A percentile compares a stretch with the other conserved stretches of the same genome.
Conservation (phyloP, 2,797 vertebrate species). For the Silurus aristotelis region DNA sequence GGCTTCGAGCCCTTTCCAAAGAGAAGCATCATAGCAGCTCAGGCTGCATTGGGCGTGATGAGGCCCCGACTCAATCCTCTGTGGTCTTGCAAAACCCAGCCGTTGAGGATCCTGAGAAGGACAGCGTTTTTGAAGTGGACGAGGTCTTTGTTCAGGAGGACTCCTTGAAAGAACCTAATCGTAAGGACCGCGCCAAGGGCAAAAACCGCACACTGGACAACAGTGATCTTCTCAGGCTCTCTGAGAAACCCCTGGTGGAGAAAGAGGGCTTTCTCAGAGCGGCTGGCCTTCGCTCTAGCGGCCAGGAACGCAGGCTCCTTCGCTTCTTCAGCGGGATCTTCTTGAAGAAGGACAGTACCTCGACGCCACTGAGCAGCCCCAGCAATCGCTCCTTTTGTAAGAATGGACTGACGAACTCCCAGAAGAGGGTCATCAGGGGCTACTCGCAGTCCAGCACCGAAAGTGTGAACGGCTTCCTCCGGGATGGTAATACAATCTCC, state of each 20-base stretch:
- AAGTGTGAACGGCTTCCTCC: slow-evolving; percentile 81
- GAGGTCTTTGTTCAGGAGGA: slow-evolving; percentile 79
- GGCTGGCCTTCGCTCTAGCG: slow-evolving; percentile 59
- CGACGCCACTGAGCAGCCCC: slow-evolving; percentile 70
- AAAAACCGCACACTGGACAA: slow-evolving; percentile 92
- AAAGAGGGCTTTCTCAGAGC: slow-evolving; percentile 66
- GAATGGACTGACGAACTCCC: slow-evolving; percentile 71
- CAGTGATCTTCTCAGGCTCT: slow-evolving; percentile 83
- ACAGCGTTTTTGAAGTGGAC: slow-evolving; percentile 80
- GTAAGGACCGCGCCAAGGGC: slow-evolving; percentile 77
- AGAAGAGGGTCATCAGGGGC: slow-evolving; percentile 65
- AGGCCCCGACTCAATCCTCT: slow-evolving; percentile 4
- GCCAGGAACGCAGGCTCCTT: slow-evolving; percentile 78
- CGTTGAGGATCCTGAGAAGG: slow-evolving; percentile 63
- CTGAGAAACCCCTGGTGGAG: slow-evolving; percentile 68
- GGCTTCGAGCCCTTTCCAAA: slow-evolving; percentile 69
- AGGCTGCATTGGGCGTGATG: slow-evolving; percentile 66
- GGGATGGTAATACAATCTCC: slow-evolving; percentile 70
- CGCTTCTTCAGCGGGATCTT: slow-evolving; percentile 94
- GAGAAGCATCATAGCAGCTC: slow-evolving; percentile 86
- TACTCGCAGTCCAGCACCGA: slow-evolving; percentile 81
- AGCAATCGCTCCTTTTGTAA: slow-evolving; percentile 64
- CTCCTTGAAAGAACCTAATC: slow-evolving; percentile 72
- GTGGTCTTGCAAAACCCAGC: slow-evolving; percentile 48
- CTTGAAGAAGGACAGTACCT: slow-evolving; percentile 70